Evolutionary conservation across 2,888 invertebrate genomes (phyloP), one percentile per base, ranked within the genome.

Genomic region (Gnatocerus cornutus): DNA sequence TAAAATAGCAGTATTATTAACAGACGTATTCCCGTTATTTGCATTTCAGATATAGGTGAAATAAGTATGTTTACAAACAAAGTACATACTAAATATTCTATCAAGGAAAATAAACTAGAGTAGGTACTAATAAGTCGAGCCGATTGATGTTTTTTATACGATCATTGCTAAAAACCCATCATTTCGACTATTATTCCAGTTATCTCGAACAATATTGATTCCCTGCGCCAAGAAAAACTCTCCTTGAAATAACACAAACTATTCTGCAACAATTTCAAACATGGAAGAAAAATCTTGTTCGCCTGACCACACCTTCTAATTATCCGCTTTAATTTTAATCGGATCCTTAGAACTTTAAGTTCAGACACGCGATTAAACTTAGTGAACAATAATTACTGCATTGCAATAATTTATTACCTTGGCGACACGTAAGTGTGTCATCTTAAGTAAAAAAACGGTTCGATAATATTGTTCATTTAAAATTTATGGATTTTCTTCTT

Each of bases 271-370:
- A 21, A 1, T 21, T 21, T 21, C 2, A 21, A 21, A 21, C 21
- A 21, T 3, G 21, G 4, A 21, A 21, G 21, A 21, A 21, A 21
- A 21, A 21, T 21, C 21, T 4, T 4, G 21, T 52, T 52, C 33
- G 13, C 27, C 16, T n/a, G 55, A 37, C 55, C 55, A 55, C 55
- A 37, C 55, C 39, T 29, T 6, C 2, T n/a, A 39, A 55, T 55
- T 55, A 55, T 10, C 13, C 8, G 8, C 55, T 39, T 55, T 37
- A 55, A 55, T 55, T 37, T 37, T 55, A 55, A 55, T 55, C 30
- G 29, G 6, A n/a, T 33, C 37, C 12, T 37, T 55, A 39, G 16
- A 13, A 37, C 2, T 39, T 10, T 10, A 52, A 12, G 52, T 27
- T 55, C 33, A 46, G 3, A 55, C 55, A 55, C 55, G 55, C 55